Conservation (phyloP, 2,888 invertebrate species). For the Acleris emargana region DNA sequence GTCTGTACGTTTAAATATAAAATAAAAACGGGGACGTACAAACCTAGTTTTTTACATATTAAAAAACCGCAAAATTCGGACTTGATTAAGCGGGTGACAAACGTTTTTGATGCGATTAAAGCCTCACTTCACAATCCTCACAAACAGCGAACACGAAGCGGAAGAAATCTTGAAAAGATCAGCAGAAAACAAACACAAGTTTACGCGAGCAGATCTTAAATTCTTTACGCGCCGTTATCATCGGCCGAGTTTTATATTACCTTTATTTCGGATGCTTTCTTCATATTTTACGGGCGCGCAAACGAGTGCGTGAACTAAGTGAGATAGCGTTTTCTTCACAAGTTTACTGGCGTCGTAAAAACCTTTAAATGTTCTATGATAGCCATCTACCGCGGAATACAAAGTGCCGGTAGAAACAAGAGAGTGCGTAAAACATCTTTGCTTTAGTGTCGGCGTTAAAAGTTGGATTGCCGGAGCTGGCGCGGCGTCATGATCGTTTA, state of each 20-base stretch:
- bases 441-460: conserved; percentile 31
- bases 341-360: conserved; percentile 54
- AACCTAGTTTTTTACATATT: too few relatives aligned
- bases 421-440: conserved; percentile 29
- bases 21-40: too few relatives aligned
- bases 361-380: conserved; percentile 49
- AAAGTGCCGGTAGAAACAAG: conserved; percentile 37
- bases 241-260: conserved; percentile 51
- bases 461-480: conserved; percentile 7
- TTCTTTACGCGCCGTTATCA: conserved; percentile 56
- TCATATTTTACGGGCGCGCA: conserved; percentile 55
- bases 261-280: conserved; percentile 56
- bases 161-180: background rate
- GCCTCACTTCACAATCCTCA: too few relatives aligned
- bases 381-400: conserved; percentile 46
- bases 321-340: conserved; percentile 48
- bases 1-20: too few relatives aligned
- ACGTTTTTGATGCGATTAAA: too few relatives aligned
- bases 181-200: conserved; percentile 52
- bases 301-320: conserved; percentile 57
- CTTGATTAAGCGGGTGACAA: too few relatives aligned
- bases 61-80: too few relatives aligned
- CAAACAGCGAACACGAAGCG: too few relatives aligned
- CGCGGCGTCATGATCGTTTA: background rate
- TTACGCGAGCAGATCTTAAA: conserved; percentile 50